Evolutionary conservation across 2,888 invertebrate species (phyloP), one percentile per base, ranked within the genome.

Genomic region (Ecliptopera silaceata): DNA sequence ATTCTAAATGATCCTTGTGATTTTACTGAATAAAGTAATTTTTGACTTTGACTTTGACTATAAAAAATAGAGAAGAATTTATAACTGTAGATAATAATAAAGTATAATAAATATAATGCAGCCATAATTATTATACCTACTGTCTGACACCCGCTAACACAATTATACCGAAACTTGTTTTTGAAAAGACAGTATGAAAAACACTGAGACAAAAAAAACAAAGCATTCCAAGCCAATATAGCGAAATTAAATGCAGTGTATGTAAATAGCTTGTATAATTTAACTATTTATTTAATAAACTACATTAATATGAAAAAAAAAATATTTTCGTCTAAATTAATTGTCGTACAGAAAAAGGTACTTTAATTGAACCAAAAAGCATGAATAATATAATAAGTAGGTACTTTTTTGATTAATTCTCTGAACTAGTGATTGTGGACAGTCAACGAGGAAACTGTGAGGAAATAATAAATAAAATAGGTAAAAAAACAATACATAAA

Each of bases 81-180:
- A n/a, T n/a, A n/a, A n/a, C n/a, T n/a, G n/a, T n/a, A n/a, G n/a
- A n/a, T n/a, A n/a, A n/a, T n/a, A n/a, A n/a, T n/a, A n/a, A n/a
- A n/a, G n/a, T n/a, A n/a, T n/a, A n/a, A n/a, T n/a, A n/a, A n/a
- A n/a, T n/a, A n/a, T n/a, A 39, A 48, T 26, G 38, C 15, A 31
- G 32, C 34, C 39, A 34, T 45, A 50, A 51, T 56, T 46, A 51
- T 44, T 45, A 32, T n/a, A n/a, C n/a, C n/a, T 26, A 34, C 13
- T 8, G 29, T 56, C 45, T 47, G 46, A 22, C 45, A 50, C 20
- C 22, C 34, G 22, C 15, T 47, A 34, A 34, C 22, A 22, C 20
- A n/a, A 38, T 13, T 4, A 38, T 34, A 36, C n/a, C 13, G 4
- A 44, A 52, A 48, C 57, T 26, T 32, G 50, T 52, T 48, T 44